These are phyloP conservation scores for Lineus longissimus DNA, from an alignment of 1,140 invertebrate species.

Conservation along the genomic window DNA sequence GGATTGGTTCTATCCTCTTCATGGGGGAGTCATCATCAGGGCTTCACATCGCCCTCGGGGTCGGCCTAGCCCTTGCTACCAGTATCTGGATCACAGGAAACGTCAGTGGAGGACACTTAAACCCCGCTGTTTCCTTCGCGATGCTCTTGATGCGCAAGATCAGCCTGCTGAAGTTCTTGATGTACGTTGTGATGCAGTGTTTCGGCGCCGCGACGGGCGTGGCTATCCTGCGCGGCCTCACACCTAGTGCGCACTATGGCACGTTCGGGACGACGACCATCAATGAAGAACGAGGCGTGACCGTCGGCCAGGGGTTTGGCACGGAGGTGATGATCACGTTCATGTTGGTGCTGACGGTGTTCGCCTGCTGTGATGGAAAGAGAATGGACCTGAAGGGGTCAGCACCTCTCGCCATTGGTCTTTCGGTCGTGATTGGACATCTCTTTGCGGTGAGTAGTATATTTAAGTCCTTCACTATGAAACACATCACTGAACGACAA, in stretches of 20 bases:
- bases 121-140: neutral
- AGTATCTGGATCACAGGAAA: conserved; percentile 61
- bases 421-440: conserved; percentile 75
- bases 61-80: conserved; percentile 62
- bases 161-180: conserved; percentile 65
- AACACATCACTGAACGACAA: no score
- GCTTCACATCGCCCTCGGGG: conserved; percentile 68
- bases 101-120: neutral
- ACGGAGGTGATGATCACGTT: conserved; percentile 85
- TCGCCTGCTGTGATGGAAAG: conserved; percentile 75
- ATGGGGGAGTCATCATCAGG: no score
- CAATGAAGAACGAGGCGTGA: conserved; percentile 15
- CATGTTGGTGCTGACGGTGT: conserved; percentile 79
- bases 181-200: conserved; percentile 39
- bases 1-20: no score
- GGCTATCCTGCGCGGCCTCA: conserved; percentile 14
- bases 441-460: conserved; percentile 65
- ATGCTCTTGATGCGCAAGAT: neutral
- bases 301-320: conserved; percentile 67
- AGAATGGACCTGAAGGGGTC: conserved; percentile 79
- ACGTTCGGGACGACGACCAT: conserved; percentile 10
- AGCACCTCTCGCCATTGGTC: conserved; percentile 81
- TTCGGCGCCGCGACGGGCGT: conserved; percentile 17
- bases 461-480: no score
- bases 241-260: conserved; percentile 8